Evolutionary conservation across 2,113 vertebrate species (phyloP), one percentile per base, ranked within the genome.

Genomic region (Hyaena hyaena): DNA sequence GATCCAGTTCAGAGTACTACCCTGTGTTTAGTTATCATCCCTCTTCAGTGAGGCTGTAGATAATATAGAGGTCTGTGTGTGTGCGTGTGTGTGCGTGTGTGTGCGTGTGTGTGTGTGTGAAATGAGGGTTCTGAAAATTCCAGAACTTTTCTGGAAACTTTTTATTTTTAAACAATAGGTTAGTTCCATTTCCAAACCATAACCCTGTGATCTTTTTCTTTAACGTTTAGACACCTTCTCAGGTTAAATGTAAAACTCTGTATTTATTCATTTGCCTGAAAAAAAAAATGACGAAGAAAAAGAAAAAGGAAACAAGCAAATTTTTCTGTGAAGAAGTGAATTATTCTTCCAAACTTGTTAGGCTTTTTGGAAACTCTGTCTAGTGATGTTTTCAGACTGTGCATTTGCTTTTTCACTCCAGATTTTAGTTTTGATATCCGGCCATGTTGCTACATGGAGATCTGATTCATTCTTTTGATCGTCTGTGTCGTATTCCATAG

Each of bases 91-190:
- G 53, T 26, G 14, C 17, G 58, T 24, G 43, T 21, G 39, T 39
- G n/a, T 74, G 68, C 63, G 39, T 84, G 23, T 17, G 68, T 14
- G 23, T 21, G 53, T 26, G 14, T 24, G 58, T 28, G 43, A 16
- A 31, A 23, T 55, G 50, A 21, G 31, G 35, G 58, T n/a, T 74
- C 45, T 63, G 71, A 90, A 90, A 96, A 58, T 53, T 77, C 81
- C 66, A 83, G 88, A 93, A 55, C 33, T 11, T 14, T n/a, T 90
- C 21, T 3, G n/a, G 50, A 61, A 86, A 93, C 33, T 74, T 85
- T 95, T 88, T 19, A 39, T 39, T 97, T 97, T 97, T 85, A 93
- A 94, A 88, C 76, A 93, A 10, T 8, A 21, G 17, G 14, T 74
- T 83, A 26, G 61, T 65, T 95, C 68, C 74, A 66, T 65, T 96